These are phyloP conservation scores for Limonius californicus DNA, from an alignment of 1,140 invertebrate species.

Conservation along the genomic window DNA sequence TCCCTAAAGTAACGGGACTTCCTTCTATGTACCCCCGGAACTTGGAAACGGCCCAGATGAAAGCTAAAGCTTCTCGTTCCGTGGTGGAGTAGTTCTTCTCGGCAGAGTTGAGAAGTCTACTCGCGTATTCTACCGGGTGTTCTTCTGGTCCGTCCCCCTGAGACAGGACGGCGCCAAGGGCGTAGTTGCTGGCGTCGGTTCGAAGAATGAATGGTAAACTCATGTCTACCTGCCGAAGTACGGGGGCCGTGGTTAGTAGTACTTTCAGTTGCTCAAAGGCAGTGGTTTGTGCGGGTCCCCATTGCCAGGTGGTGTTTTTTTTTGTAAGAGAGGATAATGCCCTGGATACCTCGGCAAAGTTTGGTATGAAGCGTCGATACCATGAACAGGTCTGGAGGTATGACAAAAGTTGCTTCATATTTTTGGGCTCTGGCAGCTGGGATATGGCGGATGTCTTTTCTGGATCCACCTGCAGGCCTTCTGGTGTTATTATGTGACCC, in stretches of 20 bases:
- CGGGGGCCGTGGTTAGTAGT: neutral
- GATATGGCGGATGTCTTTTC: slow-evolving; percentile 30
- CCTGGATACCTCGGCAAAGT: neutral
- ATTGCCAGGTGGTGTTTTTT: neutral
- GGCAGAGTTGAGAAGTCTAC: neutral
- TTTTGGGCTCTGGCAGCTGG: neutral
- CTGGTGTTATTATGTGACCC: slow-evolving; percentile 34
- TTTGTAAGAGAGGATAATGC: neutral
- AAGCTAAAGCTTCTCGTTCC: no score
- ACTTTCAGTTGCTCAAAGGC: neutral
- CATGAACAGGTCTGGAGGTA: neutral
- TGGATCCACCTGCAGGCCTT: slow-evolving; percentile 26
- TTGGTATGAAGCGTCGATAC: neutral
- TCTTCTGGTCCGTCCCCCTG: slow-evolving; percentile 9
- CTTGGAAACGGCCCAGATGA: neutral
- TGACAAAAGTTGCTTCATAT: neutral
- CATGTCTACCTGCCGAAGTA: neutral
- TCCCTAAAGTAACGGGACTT: slow-evolving; percentile 2
- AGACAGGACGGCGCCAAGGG: neutral
- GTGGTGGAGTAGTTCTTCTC: no score
- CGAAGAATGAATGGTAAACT: neutral
- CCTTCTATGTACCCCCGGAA: slow-evolving; percentile 30
- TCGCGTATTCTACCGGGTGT: slow-evolving; percentile 5
- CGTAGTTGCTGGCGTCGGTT: neutral
- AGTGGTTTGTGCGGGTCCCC: neutral